A percentile compares a stretch with the other conserved stretches of the same genome.
Evolutionary conservation across 1,140 invertebrate genomes (phyloP).

Genomic region (Halyomorpha halys): DNA sequence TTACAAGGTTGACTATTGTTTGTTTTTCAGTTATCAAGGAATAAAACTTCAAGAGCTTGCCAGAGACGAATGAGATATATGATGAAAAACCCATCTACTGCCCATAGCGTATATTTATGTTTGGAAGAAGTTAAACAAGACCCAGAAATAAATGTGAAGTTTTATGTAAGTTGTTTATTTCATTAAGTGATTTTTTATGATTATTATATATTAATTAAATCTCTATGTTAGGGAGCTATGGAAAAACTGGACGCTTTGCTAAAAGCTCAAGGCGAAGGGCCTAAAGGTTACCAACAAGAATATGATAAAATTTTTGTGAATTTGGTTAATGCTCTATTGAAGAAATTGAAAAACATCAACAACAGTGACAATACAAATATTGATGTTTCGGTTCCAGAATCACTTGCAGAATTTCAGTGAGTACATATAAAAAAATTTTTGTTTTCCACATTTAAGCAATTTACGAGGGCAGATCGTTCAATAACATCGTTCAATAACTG

Average conservation of each 20-base stretch:
- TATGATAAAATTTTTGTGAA: conserved; percentile 21
- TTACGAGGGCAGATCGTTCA: too few relatives aligned
- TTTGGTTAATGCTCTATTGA: conserved; percentile 17
- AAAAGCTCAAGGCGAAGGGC: conserved; percentile 16
- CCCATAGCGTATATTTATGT: conserved; percentile 46
- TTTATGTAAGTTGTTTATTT: conserved; percentile 30
- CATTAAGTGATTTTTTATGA: neutral
- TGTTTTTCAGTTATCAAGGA: conserved; percentile 36
- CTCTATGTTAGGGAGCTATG: conserved; percentile 45
- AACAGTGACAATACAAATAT: conserved; percentile 6
- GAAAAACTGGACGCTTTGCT: conserved; percentile 20
- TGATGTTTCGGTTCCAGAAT: conserved; percentile 24
- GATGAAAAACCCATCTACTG: conserved; percentile 46
- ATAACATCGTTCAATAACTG: too few relatives aligned
- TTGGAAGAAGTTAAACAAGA: conserved; percentile 51
- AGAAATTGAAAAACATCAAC: conserved; percentile 18
- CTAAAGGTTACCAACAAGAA: conserved; percentile 19
- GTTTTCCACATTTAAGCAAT: too few relatives aligned
- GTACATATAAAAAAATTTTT: conserved; percentile 11
- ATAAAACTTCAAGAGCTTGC: conserved; percentile 61
- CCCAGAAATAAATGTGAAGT: conserved; percentile 38
- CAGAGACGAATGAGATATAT: conserved; percentile 52
- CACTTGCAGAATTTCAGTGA: conserved; percentile 27
- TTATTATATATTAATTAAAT: neutral
- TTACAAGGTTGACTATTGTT: neutral